Conservation (phyloP, 64 coral and sea anemone species). For the Stichodactyla mertensii region DNA sequence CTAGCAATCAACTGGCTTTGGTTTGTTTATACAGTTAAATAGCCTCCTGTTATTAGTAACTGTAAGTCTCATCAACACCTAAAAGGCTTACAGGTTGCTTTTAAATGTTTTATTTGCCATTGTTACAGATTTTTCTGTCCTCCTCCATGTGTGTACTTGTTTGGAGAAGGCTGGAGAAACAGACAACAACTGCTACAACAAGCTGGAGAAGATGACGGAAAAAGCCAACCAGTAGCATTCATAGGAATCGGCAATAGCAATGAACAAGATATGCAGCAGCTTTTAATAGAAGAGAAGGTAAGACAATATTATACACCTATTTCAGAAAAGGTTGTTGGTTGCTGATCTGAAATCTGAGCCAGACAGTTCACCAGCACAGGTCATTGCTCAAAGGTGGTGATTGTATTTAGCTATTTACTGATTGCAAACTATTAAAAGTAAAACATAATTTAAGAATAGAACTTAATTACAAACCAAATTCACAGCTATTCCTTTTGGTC, state of each 20-base stretch:
- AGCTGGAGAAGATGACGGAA: slow-evolving; percentile 58
- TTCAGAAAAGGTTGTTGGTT: neutral
- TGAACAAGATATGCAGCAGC: slow-evolving; percentile 94
- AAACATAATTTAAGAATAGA: too few relatives aligned
- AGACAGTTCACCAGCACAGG: too few relatives aligned
- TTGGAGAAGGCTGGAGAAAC: slow-evolving; percentile 84
- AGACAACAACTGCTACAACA: slow-evolving; percentile 51
- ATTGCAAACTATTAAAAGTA: too few relatives aligned
- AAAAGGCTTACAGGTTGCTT: too few relatives aligned
- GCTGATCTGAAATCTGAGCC: too few relatives aligned
- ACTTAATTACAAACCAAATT: too few relatives aligned
- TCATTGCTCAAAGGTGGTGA: too few relatives aligned
- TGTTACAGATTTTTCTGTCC: slow-evolving; percentile 91
- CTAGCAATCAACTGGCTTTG: too few relatives aligned
- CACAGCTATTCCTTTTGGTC: too few relatives aligned
- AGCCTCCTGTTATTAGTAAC: neutral
- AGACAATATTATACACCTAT: neutral
- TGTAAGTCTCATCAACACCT: neutral
- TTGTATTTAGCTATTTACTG: too few relatives aligned
- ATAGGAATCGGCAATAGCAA: slow-evolving; percentile 90
- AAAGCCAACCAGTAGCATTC: slow-evolving; percentile 83
- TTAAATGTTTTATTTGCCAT: neutral
- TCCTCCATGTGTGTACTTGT: slow-evolving; percentile 88
- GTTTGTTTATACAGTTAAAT: neutral
- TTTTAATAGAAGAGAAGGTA: slow-evolving; percentile 94